Conservation (phyloP, 2,888 invertebrate genomes). For the Meghimatium bilineatum region DNA sequence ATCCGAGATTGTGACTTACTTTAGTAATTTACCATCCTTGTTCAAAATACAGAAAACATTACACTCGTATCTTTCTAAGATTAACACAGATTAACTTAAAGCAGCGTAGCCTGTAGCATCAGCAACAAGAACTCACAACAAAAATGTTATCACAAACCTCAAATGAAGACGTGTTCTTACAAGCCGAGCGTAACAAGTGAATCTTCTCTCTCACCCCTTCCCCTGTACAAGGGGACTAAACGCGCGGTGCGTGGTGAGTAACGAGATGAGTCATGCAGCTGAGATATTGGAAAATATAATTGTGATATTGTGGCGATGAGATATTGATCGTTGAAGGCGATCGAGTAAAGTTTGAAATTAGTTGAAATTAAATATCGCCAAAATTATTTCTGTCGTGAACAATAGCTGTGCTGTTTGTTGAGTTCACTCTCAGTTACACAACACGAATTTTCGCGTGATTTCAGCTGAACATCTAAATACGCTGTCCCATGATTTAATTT, state of each 20-base stretch:
- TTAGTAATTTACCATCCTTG: neutral
- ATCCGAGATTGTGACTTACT: neutral
- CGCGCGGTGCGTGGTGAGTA: conserved; percentile 5
- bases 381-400: no score
- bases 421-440: no score
- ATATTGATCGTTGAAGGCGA: neutral
- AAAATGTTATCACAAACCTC: neutral
- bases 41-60: neutral
- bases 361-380: no score
- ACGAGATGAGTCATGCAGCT: neutral
- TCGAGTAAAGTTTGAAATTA: neutral
- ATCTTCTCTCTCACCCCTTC: neutral
- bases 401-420: no score
- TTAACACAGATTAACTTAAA: neutral
- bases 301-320: neutral
- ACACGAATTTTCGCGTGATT: no score
- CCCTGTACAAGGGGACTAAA: neutral
- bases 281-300: conserved; percentile 2
- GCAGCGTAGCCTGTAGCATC: neutral
- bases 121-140: neutral
- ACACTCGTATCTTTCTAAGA: neutral
- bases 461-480: no score
- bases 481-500: no score
- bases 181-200: conserved; percentile 2
- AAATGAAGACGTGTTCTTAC: neutral